Base-by-base conservation (phyloP, 2,113 vertebrate species). In the Epinephelus lanceolatus region DNA sequence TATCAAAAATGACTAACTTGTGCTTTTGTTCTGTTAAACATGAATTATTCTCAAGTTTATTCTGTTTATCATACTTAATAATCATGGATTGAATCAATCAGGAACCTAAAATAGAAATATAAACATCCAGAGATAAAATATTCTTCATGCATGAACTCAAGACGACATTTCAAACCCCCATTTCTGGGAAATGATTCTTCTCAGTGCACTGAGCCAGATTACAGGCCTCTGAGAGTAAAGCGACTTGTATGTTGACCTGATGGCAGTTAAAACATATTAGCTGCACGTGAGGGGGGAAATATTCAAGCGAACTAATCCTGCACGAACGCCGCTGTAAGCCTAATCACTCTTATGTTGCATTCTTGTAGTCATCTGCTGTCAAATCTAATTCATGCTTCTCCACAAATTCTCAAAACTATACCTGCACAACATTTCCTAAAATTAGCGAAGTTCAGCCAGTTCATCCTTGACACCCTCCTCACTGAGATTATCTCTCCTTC, bases 301-400 rank as follows among this genome's bases (percentile, higher is more conserved):
- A 49, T 9, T 85, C 70, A 71, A 74, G n/a, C 4, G 3, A 74
- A 56, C 63, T 92, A 90, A 93, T 91, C 88, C 83, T 47, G 42
- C 45, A 71, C 62, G 18, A 80, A 85, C 81, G 51, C 37, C 17
- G 18, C 18, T 57, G 53, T 75, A 90, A 86, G 78, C 75, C 71
- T 52, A 82, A 82, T 73, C 51, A 60, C 47, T 57, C 40, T 45
- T 33, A 30, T 66, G 68, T 61, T 84, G 73, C 79, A 88, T 92
- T 92, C 75, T 90, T 86, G 70, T 6, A 69, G 19, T 71, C 80
- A 81, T 27, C 73, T 67, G 23, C 40, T 59, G 70, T 87, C 66
- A 68, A 30, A 80, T 82, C 47, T 71, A 59, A 18, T 78, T 71
- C 53, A 61, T 49, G 5, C 52, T 63, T 57, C 45, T 61, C 52